These are phyloP conservation scores for Meiosimyza platycephala DNA, from an alignment of 2,888 invertebrate genomes.

Conservation along the genomic window DNA sequence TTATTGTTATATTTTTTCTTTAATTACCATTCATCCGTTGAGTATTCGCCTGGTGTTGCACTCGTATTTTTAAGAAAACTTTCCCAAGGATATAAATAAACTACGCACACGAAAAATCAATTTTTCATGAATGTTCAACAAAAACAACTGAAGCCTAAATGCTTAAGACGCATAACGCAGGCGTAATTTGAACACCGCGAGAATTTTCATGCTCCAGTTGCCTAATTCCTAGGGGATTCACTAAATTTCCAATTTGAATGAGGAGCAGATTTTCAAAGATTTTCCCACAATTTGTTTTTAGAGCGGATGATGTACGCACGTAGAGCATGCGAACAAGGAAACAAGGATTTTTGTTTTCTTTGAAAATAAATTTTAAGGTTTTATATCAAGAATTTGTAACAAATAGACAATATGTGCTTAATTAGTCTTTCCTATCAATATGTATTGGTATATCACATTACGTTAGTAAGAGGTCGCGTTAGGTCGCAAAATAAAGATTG, in stretches of 20 bases:
- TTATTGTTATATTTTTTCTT: not conserved
- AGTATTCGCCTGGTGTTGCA: not conserved
- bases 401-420: constrained; percentile 56
- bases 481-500: too few species aligned
- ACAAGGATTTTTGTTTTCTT: not conserved
- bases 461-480: not conserved
- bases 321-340: constrained; percentile 18
- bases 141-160: constrained; percentile 11
- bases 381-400: too few species aligned
- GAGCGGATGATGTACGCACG: constrained; percentile 22
- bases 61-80: constrained; percentile 16
- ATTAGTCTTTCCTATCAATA: constrained; percentile 49
- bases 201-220: constrained; percentile 44
- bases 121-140: constrained; percentile 12
- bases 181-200: constrained; percentile 62
- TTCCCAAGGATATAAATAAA: constrained; percentile 59
- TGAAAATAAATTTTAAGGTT: too few species aligned
- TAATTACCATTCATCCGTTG: not conserved
- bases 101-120: constrained; percentile 42
- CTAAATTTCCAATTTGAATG: constrained; percentile 52
- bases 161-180: constrained; percentile 31
- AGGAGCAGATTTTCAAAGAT: constrained; percentile 41
- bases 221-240: constrained; percentile 30
- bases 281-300: constrained; percentile 48
- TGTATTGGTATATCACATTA: constrained; percentile 40